Conservation (phyloP, 2,888 invertebrate genomes). For the Anarsia innoxiella region DNA sequence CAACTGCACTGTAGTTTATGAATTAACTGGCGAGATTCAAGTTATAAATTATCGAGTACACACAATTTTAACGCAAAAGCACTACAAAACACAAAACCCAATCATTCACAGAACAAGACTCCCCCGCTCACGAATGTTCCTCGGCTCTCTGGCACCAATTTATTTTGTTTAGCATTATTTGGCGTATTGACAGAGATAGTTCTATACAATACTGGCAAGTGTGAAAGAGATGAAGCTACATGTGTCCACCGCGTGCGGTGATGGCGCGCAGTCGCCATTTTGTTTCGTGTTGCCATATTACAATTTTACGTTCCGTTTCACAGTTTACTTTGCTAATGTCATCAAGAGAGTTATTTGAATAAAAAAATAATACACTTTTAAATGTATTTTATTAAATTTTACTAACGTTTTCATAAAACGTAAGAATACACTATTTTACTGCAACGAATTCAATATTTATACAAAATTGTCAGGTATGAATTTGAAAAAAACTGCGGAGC, state of each 20-base stretch:
- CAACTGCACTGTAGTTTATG: conserved; percentile 17
- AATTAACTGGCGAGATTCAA: conserved; percentile 19
- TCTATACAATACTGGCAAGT: background rate
- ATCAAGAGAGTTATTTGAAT: too few relatives aligned
- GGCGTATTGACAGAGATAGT: conserved; percentile 16
- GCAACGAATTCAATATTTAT: too few relatives aligned
- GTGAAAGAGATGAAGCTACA: conserved; percentile 16
- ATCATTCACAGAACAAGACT: conserved; percentile 47
- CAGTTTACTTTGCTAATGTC: too few relatives aligned
- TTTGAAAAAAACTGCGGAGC: too few relatives aligned
- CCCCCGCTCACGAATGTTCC: conserved; percentile 18
- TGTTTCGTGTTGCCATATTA: conserved; percentile 22
- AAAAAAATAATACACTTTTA: too few relatives aligned
- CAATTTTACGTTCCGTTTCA: conserved; percentile 15
- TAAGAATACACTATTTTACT: too few relatives aligned
- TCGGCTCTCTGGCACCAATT: conserved; percentile 21
- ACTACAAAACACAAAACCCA: conserved; percentile 38
- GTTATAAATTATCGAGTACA: conserved; percentile 22
- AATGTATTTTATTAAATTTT: too few relatives aligned
- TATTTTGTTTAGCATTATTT: conserved; percentile 13
- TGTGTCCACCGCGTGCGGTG: conserved; percentile 13
- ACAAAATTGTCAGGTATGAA: too few relatives aligned
- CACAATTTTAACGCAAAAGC: conserved; percentile 37
- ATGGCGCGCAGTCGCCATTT: conserved; percentile 28
- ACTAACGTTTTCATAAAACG: too few relatives aligned